Evolutionary conservation across 2,888 invertebrate genomes (phyloP), one percentile per base, ranked within the genome.

Genomic region (Drosophila demipolita): DNA sequence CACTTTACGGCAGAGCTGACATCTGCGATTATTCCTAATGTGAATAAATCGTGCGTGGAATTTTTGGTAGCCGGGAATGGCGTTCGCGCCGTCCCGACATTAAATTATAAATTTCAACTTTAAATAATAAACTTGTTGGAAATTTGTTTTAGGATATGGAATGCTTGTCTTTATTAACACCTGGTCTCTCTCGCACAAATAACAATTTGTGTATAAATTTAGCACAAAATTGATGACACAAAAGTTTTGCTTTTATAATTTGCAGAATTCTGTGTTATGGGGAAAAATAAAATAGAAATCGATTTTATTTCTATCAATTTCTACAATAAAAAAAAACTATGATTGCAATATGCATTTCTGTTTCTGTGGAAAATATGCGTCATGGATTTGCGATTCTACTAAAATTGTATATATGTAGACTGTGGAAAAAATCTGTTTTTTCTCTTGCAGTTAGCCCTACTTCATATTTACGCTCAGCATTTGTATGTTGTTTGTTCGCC

Each of bases 1-100:
- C 60, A 60, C 72, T 15, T 35, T 64, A 8, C 61, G 82, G 77
- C 42, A 59, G 60, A 62, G 78, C 66, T 84, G 78, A 82, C 75
- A 65, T 80, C 73, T 77, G 83, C 77, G 79, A 81, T 79, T 78
- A 82, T 80, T 85, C 82, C 82, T 82, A 76, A 78, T 82, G 83
- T 71, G 83, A 78, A 74, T 82, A 83, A 68, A 69, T 82, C 73
- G 77, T 79, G 72, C 79, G 75, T 76, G 59, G 20, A 68, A 81
- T 85, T 84, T 80, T 85, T 83, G 95, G 93, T 94, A 94, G 94
- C 94, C 94, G 94, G 94, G 94, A 94, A 94, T 94, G 92, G 94
- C 94, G 94, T 94, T 92, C 94, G 94, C 94, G 94, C 94, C 94
- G 94, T 94, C 94, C 94, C 94, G 94, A 94, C 86, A 58, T 83